Percentiles rank a stretch among this genome's conserved stretches.
phyloP scores from a whole-genome alignment of 2,888 invertebrate species.

The Argyresthia albistria region DNA sequence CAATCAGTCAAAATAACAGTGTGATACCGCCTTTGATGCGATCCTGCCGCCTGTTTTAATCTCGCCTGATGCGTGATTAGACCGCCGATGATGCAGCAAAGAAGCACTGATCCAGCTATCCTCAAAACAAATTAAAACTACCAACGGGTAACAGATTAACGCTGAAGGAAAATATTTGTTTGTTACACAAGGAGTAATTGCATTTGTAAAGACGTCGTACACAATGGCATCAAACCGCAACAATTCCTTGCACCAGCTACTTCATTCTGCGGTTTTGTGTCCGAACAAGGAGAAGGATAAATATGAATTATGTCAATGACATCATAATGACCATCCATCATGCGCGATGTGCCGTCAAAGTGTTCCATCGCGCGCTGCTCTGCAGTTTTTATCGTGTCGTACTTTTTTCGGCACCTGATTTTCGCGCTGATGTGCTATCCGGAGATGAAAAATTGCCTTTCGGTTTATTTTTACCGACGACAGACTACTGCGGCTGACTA shows the following conservation, averaged over 20 bases:
- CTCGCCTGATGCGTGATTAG: slow-evolving; percentile 69
- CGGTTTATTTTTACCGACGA: neutral
- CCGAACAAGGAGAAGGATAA: slow-evolving; percentile 30
- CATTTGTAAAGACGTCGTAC: neutral
- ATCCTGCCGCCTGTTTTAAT: slow-evolving; percentile 68
- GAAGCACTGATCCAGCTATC: slow-evolving; percentile 3
- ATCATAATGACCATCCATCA: slow-evolving; percentile 51
- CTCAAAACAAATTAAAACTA: slow-evolving; percentile 3
- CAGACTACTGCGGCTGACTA: too few species aligned
- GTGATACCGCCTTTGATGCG: slow-evolving; percentile 72
- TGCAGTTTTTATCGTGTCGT: slow-evolving; percentile 9
- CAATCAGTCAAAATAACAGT: slow-evolving; percentile 74
- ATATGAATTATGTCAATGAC: slow-evolving; percentile 57
- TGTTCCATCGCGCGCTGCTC: slow-evolving; percentile 26
- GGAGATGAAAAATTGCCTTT: slow-evolving; percentile 7
- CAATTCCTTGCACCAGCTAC: slow-evolving; percentile 14
- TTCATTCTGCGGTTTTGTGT: slow-evolving; percentile 26
- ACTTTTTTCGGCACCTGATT: slow-evolving; percentile 40
- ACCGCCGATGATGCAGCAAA: slow-evolving; percentile 68
- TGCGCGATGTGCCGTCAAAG: slow-evolving; percentile 22
- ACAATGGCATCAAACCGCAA: slow-evolving; percentile 29
- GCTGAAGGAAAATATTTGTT: neutral
- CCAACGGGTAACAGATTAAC: slow-evolving; percentile 1
- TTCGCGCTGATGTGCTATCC: slow-evolving; percentile 34
- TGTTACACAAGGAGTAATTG: neutral